A percentile compares a stretch with the other conserved stretches of the same genome.
These are phyloP conservation scores for Xenops minutus DNA, from an alignment of 2,797 vertebrate genomes.

Conservation along the genomic window DNA sequence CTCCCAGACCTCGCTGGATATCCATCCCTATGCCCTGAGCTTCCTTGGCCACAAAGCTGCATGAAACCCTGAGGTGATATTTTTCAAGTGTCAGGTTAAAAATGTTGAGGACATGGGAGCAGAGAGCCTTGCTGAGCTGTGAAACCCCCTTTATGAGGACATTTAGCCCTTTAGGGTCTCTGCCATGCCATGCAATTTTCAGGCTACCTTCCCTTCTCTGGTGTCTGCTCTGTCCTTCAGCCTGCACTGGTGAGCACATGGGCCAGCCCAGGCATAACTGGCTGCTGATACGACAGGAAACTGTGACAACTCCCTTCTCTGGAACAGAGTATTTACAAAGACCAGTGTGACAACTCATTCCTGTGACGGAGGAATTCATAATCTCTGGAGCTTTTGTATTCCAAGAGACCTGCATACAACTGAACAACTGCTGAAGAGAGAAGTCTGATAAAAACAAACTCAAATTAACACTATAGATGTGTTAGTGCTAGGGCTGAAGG, in stretches of 20 bases:
- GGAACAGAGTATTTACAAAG: not conserved
- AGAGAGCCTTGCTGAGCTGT: not conserved
- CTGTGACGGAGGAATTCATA: not conserved
- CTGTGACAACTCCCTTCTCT: rapidly evolving
- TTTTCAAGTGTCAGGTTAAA: not conserved
- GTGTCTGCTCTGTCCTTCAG: not conserved
- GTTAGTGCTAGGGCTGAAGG: not conserved
- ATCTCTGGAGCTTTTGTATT: not conserved
- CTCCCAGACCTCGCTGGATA: not conserved
- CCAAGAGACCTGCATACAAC: not conserved
- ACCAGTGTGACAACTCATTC: not conserved
- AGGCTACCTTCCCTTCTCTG: not conserved
- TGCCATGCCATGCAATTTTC: not conserved
- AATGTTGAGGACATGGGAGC: not conserved
- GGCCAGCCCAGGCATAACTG: not conserved
- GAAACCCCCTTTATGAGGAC: not conserved
- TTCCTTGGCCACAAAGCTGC: not conserved
- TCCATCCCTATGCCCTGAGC: not conserved
- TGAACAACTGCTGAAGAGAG: not conserved
- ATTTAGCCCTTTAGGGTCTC: not conserved
- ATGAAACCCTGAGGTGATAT: not conserved
- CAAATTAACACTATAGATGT: not conserved
- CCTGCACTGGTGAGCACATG: not conserved
- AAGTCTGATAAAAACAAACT: not conserved
- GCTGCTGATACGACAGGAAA: not conserved